phyloP scores from a whole-genome alignment of 2,797 vertebrate species.

The Oreochromis mossambicus region DNA sequence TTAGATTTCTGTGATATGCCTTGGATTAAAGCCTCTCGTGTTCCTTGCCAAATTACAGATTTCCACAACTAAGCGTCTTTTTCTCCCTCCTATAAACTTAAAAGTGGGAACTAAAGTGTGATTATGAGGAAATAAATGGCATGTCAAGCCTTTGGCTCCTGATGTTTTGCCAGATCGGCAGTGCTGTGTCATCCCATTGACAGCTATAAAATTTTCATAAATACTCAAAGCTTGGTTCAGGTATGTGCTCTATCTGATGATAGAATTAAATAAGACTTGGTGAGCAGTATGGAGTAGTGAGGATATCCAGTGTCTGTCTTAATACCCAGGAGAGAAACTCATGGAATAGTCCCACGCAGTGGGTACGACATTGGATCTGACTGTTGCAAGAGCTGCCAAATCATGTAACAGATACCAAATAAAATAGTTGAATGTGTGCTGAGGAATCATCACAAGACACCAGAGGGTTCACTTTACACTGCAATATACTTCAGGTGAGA shows the following conservation, averaged over 20 bases:
- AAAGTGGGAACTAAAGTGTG: background rate
- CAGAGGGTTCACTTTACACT: background rate
- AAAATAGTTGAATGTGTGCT: conserved; percentile 12
- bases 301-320: conserved; percentile 34
- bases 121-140: conserved; percentile 9
- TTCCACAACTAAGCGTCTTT: background rate
- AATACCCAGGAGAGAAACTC: conserved; percentile 9
- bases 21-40: conserved; percentile 1
- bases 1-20: background rate
- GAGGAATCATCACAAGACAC: conserved; percentile 18
- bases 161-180: background rate
- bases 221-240: background rate
- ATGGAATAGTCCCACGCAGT: conserved; percentile 16
- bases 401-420: conserved; percentile 42
- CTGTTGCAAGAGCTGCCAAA: conserved; percentile 48
- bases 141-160: background rate
- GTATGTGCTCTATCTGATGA: conserved; percentile 14
- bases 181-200: conserved; percentile 1
- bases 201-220: conserved; percentile 12
- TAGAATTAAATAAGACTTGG: conserved; percentile 6
- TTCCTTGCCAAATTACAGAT: background rate
- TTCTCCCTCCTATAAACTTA: background rate
- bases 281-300: background rate
- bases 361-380: conserved; percentile 31
- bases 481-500: background rate